Evolutionary conservation across 2,797 vertebrate species (phyloP).

Genomic region (Schizothorax lantsangensis): DNA sequence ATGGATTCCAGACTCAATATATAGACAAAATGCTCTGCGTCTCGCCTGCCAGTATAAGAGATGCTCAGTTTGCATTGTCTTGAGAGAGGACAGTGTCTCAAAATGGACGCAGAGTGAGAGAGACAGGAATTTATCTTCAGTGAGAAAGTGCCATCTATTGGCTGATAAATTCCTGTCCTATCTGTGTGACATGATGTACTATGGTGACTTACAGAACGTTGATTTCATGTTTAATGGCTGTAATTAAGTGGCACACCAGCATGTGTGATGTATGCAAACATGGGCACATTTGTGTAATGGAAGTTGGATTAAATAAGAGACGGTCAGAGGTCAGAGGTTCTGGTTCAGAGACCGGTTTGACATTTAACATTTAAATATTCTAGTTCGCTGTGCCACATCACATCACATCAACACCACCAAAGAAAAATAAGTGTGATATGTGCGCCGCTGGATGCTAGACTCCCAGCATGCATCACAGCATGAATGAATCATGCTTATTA

Average conservation of each 20-base stretch:
- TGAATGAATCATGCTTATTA: not conserved
- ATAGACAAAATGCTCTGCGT: not conserved
- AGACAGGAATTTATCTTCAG: conserved; percentile 63
- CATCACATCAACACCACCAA: not conserved
- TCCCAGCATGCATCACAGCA: conserved; percentile 11
- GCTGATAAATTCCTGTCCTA: conserved; percentile 54
- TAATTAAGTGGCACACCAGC: not conserved
- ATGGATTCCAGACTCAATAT: not conserved
- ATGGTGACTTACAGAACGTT: not conserved
- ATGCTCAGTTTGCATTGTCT: conserved; percentile 17
- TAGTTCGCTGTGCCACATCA: not conserved
- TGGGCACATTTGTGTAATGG: conserved; percentile 3
- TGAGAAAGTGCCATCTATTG: conserved; percentile 82
- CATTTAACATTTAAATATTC: conserved; percentile 5
- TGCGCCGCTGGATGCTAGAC: not conserved
- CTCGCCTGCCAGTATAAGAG: not conserved
- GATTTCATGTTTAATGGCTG: conserved; percentile 18
- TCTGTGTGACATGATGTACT: not conserved
- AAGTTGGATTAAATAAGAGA: conserved; percentile 17
- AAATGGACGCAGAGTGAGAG: conserved; percentile 15
- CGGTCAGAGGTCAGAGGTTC: no score
- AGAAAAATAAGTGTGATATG: not conserved
- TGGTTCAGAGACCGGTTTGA: not conserved
- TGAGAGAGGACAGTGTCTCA: conserved; percentile 11
- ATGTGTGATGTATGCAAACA: conserved; percentile 12